A percentile compares a stretch with the other conserved stretches of the same genome.
phyloP scores from a whole-genome alignment of 2,113 vertebrate genomes.

The Brachirus orientalis region DNA sequence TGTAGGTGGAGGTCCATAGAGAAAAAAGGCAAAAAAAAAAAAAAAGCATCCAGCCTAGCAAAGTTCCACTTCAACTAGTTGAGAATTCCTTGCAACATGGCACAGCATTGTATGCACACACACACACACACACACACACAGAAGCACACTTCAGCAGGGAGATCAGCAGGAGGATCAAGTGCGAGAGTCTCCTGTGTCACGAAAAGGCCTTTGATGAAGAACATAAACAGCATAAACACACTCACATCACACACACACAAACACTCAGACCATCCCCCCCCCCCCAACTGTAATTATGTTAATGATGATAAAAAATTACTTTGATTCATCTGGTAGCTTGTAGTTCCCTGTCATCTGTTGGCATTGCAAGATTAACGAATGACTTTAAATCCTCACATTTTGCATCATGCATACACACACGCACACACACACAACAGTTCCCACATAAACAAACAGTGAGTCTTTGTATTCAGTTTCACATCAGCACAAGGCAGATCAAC shows the following conservation, averaged over 20 bases:
- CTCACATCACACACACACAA: conserved; percentile 36
- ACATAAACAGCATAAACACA: conserved; percentile 66
- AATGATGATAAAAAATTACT: conserved; percentile 47
- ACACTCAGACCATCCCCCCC: conserved; percentile 33
- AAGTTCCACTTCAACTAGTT: conserved; percentile 10
- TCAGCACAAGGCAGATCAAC: conserved; percentile 81
- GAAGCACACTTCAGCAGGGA: conserved; percentile 48
- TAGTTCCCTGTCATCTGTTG: conserved; percentile 58
- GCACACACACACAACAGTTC: conserved; percentile 43
- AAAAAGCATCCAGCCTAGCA: background rate
- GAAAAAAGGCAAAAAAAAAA: background rate
- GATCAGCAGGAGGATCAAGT: conserved; percentile 72
- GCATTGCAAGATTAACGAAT: conserved; percentile 52
- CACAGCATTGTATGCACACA: conserved; percentile 11
- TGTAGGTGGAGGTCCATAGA: background rate
- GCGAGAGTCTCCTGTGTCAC: conserved; percentile 65
- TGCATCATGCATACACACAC: conserved; percentile 32
- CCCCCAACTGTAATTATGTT: conserved; percentile 59
- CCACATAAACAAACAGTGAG: conserved; percentile 81
- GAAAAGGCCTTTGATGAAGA: conserved; percentile 71
- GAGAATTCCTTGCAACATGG: conserved; percentile 3
- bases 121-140: conserved; percentile 25
- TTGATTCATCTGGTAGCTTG: conserved; percentile 50
- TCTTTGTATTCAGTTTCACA: conserved; percentile 79
- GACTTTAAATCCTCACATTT: conserved; percentile 64